A percentile compares a stretch with the other conserved stretches of the same genome.
Conservation (phyloP, 1,140 invertebrate genomes). For the Probaryconus sp. region DNA sequence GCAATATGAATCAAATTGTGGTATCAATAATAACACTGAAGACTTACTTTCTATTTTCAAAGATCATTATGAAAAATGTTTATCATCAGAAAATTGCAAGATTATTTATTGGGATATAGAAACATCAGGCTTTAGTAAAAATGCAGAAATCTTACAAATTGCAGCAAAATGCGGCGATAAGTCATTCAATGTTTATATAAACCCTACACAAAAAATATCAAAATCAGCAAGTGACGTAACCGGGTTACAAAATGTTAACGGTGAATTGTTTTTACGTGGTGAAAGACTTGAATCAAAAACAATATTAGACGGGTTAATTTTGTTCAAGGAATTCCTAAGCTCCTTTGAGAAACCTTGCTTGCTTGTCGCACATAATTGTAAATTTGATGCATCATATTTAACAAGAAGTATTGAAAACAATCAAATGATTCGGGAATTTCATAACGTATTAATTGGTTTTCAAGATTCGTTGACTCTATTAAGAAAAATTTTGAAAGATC, state of each 20-base stretch:
- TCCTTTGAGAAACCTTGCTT: slow-evolving; percentile 2
- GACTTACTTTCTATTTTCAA: neutral
- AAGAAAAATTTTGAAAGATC: too few relatives aligned
- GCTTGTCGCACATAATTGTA: too few relatives aligned
- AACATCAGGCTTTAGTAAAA: slow-evolving; percentile 31
- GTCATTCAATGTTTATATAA: slow-evolving; percentile 24
- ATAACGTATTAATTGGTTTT: too few relatives aligned
- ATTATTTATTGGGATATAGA: slow-evolving; percentile 45
- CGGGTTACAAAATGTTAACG: slow-evolving; percentile 27
- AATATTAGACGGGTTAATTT: slow-evolving; percentile 5
- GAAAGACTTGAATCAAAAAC: slow-evolving; percentile 8
- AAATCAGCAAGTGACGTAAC: slow-evolving; percentile 9
- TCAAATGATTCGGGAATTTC: too few relatives aligned
- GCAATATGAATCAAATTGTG: slow-evolving; percentile 20
- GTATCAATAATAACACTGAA: neutral
- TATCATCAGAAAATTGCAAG: slow-evolving; percentile 10
- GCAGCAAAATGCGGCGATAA: slow-evolving; percentile 16
- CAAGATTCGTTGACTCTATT: too few relatives aligned
- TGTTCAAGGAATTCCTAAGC: slow-evolving; percentile 17
- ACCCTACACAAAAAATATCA: slow-evolving; percentile 16
- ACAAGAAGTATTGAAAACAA: too few relatives aligned
- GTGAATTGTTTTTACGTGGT: slow-evolving; percentile 22
- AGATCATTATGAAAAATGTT: neutral
- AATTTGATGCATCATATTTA: too few relatives aligned
- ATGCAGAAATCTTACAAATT: slow-evolving; percentile 49